phyloP scores from a whole-genome alignment of 2,888 invertebrate genomes.

The Mallateleia sp. region DNA sequence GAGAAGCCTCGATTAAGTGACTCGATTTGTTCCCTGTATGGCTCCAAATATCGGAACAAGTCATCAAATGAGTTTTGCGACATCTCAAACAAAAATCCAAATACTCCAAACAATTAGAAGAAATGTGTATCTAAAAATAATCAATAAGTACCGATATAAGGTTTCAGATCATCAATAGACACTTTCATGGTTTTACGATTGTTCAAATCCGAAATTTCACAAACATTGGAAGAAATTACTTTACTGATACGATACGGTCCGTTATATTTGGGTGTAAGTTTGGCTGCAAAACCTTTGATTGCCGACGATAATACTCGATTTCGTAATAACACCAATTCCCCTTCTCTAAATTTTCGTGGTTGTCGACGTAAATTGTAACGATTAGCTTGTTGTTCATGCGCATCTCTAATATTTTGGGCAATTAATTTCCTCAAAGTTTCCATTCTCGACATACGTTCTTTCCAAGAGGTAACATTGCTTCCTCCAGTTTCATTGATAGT shows the following conservation, averaged over 20 bases:
- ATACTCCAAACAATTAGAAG: too few relatives aligned
- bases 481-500: too few relatives aligned
- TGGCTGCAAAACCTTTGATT: neutral
- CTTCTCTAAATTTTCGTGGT: neutral
- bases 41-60: too few relatives aligned
- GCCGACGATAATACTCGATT: neutral
- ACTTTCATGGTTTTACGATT: neutral
- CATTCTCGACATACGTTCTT: neutral
- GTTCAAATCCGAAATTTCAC: neutral
- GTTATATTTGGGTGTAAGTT: neutral
- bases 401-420: neutral
- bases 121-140: too few relatives aligned
- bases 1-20: too few relatives aligned
- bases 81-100: too few relatives aligned
- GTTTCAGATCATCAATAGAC: conserved; percentile 4
- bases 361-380: neutral
- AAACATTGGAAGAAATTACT: neutral
- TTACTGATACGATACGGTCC: neutral
- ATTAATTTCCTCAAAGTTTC: neutral
- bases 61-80: too few relatives aligned
- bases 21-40: too few relatives aligned
- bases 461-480: too few relatives aligned
- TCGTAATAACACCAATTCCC: neutral
- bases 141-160: too few relatives aligned
- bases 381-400: neutral